Conservation (phyloP, 2,888 invertebrate species). For the Yponomeuta plumbellus region DNA sequence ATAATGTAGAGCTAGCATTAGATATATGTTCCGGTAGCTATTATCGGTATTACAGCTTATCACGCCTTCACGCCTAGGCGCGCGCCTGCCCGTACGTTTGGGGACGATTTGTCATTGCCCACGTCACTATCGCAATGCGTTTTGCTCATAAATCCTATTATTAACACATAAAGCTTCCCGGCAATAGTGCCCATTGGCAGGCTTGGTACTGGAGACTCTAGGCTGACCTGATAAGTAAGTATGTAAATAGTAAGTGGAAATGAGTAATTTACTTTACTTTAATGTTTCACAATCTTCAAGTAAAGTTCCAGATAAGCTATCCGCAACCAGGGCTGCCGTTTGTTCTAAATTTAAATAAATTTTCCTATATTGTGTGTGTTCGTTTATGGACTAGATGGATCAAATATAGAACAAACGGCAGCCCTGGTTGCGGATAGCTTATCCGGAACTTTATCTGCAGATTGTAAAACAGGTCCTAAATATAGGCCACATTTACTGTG, state of each 20-base stretch:
- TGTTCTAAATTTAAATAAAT: too few species aligned
- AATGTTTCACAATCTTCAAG: too few species aligned
- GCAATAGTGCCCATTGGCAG: not conserved
- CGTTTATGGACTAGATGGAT: too few species aligned
- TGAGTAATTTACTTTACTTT: too few species aligned
- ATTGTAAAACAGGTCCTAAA: too few species aligned
- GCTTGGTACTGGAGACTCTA: not conserved
- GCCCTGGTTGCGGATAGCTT: too few species aligned
- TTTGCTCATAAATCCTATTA: conserved; percentile 13
- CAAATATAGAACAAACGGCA: too few species aligned
- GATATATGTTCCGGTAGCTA: conserved; percentile 52
- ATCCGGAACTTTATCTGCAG: too few species aligned
- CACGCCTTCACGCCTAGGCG: conserved; percentile 28
- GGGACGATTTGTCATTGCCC: conserved; percentile 23
- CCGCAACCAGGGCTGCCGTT: too few species aligned
- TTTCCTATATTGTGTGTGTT: too few species aligned
- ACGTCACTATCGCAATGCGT: conserved; percentile 11
- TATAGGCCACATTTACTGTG: too few species aligned
- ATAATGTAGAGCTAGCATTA: conserved; percentile 52
- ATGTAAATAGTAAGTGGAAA: not conserved
- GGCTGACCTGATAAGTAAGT: not conserved
- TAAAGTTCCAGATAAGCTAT: too few species aligned
- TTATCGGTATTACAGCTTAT: conserved; percentile 34
- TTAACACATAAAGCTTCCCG: conserved; percentile 41
- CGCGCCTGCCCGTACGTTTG: conserved; percentile 25